phyloP scores from a whole-genome alignment of 2,113 vertebrate genomes.

The Saiga tatarica region DNA sequence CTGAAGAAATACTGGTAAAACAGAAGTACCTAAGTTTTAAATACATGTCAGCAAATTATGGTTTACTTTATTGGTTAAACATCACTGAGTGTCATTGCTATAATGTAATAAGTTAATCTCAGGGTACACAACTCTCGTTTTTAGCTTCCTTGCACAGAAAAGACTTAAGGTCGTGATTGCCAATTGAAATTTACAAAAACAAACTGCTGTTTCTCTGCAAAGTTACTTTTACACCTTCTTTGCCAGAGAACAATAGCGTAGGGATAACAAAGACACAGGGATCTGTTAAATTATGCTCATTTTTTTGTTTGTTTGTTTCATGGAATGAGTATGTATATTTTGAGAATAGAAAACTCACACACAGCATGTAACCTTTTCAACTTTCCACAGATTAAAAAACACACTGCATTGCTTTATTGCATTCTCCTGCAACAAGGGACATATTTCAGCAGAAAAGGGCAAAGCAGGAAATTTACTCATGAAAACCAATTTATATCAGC shows the following conservation, averaged over 20 bases:
- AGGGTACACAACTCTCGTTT: background rate
- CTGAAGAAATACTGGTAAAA: background rate
- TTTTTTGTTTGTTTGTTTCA: slow-evolving; percentile 33
- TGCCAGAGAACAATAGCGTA: slow-evolving; percentile 5
- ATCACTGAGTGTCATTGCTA: accelerated
- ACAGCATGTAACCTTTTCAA: slow-evolving; percentile 65
- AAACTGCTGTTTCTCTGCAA: background rate
- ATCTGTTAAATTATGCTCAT: slow-evolving; percentile 3
- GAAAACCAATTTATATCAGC: slow-evolving; percentile 71
- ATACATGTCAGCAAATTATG: background rate
- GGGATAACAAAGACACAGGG: slow-evolving; percentile 31
- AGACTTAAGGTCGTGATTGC: background rate
- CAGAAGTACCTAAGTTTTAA: slow-evolving; percentile 9
- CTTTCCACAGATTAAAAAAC: slow-evolving; percentile 65
- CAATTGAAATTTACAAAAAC: slow-evolving; percentile 38
- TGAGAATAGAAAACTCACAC: slow-evolving; percentile 54
- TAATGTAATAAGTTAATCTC: background rate
- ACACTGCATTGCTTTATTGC: slow-evolving; percentile 65
- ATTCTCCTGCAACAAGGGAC: slow-evolving; percentile 57
- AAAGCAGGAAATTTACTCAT: slow-evolving; percentile 68
- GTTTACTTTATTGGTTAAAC: background rate
- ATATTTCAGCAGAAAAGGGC: slow-evolving; percentile 67
- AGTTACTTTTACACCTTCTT: slow-evolving; percentile 49
- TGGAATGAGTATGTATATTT: slow-evolving; percentile 30
- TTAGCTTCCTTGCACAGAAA: background rate